A percentile compares a stretch with the other conserved stretches of the same genome.
Evolutionary conservation across 2,797 vertebrate species (phyloP).

Genomic region (Saxicola maurus): DNA sequence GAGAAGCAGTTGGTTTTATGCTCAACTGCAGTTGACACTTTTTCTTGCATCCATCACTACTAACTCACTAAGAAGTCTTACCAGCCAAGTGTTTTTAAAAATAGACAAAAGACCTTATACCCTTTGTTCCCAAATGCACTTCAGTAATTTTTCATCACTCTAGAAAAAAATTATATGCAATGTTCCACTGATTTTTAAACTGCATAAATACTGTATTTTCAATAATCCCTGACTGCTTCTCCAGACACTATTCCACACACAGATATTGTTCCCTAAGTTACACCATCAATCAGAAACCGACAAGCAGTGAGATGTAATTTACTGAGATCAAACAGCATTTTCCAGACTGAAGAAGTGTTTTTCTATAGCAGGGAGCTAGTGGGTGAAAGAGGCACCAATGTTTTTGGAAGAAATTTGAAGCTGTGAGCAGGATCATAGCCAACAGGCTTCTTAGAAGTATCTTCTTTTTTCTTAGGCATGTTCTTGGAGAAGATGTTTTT

Average conservation of each 20-base stretch:
- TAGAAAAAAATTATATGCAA: neutral
- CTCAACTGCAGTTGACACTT: constrained; percentile 20
- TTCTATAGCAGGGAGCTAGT: constrained; percentile 51
- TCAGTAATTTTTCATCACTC: constrained; percentile 49
- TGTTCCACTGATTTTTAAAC: constrained; percentile 57
- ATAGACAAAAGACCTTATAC: constrained; percentile 43
- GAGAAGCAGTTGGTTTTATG: constrained; percentile 14
- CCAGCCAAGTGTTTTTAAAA: constrained; percentile 26
- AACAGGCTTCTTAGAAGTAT: neutral
- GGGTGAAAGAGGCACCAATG: neutral
- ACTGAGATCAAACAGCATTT: constrained; percentile 58
- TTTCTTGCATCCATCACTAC: constrained; percentile 50
- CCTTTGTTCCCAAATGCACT: constrained; percentile 52
- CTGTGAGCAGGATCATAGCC: neutral
- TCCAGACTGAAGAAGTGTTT: constrained; percentile 63
- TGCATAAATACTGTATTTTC: constrained; percentile 63
- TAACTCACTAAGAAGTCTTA: constrained; percentile 54
- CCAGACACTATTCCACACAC: constrained; percentile 52
- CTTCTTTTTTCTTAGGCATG: neutral
- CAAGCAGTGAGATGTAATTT: constrained; percentile 69
- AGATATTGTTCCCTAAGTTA: constrained; percentile 70
- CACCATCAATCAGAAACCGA: constrained; percentile 62
- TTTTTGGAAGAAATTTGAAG: constrained; percentile 16
- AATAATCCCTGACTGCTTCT: constrained; percentile 61
- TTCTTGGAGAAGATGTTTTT: neutral